A percentile compares a stretch with the other conserved stretches of the same genome.
phyloP scores from a whole-genome alignment of 2,113 vertebrate genomes.

The Scortum barcoo region DNA sequence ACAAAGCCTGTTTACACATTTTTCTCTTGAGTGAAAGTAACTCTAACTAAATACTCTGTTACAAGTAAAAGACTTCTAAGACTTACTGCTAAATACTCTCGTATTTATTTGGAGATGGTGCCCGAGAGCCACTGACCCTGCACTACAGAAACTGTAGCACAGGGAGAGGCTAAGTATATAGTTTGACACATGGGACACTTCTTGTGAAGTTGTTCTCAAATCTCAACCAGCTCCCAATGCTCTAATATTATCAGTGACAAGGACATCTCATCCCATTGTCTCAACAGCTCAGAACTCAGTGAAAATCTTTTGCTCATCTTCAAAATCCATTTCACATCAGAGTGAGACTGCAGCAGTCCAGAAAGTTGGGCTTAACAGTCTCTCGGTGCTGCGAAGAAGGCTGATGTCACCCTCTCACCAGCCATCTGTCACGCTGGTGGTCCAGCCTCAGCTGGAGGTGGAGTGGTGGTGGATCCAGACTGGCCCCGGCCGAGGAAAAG shows the following conservation, averaged over 20 bases:
- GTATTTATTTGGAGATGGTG: neutral
- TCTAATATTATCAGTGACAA: constrained; percentile 11
- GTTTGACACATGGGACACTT: neutral
- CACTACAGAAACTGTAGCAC: neutral
- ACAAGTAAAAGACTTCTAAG: too few species aligned
- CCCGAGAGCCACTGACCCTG: neutral
- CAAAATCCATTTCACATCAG: constrained; percentile 30
- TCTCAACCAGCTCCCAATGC: neutral
- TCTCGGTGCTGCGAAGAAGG: constrained; percentile 13
- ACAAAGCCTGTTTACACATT: too few species aligned
- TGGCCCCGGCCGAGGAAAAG: constrained; percentile 41
- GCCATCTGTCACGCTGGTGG: constrained; percentile 75
- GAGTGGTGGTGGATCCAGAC: constrained; percentile 43
- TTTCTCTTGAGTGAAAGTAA: too few species aligned
- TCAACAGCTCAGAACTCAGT: neutral
- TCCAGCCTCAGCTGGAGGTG: constrained; percentile 65
- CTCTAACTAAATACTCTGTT: too few species aligned
- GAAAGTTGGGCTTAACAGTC: constrained; percentile 45
- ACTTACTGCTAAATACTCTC: too few species aligned
- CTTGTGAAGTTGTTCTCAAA: too few species aligned
- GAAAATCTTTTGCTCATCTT: constrained; percentile 12
- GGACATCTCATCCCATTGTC: constrained; percentile 5
- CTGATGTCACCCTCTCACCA: constrained; percentile 56
- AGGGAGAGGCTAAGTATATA: neutral
- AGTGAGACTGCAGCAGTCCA: constrained; percentile 5